These are phyloP conservation scores for Propsilocerus akamusi DNA, from an alignment of 1,140 invertebrate species.

Conservation along the genomic window DNA sequence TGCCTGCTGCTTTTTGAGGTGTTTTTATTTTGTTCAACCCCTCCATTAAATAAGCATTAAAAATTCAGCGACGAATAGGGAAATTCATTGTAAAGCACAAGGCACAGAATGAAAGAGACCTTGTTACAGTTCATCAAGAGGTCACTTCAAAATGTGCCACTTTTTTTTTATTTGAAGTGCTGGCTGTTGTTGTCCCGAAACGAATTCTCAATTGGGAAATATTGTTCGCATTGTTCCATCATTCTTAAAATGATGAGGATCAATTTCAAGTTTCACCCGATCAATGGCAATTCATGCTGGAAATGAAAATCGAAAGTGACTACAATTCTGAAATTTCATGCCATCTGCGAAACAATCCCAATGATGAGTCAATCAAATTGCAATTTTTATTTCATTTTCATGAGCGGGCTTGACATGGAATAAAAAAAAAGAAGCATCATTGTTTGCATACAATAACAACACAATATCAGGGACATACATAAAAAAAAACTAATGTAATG, in stretches of 20 bases:
- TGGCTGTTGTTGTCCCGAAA: too few species aligned
- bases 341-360: slow-evolving; percentile 1
- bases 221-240: too few species aligned
- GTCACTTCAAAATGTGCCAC: too few species aligned
- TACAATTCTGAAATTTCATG: not conserved
- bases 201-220: too few species aligned
- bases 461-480: not conserved
- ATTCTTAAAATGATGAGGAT: not conserved
- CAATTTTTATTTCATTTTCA: too few species aligned
- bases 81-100: not conserved
- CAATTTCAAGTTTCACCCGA: not conserved
- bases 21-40: not conserved
- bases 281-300: not conserved
- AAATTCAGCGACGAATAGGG: not conserved
- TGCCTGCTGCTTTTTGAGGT: not conserved
- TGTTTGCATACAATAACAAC: slow-evolving; percentile 3
- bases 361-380: slow-evolving; percentile 3
- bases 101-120: not conserved
- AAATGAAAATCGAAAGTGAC: too few species aligned
- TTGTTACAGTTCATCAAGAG: too few species aligned
- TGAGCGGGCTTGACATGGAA: not conserved
- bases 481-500: not conserved
- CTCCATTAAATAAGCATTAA: not conserved
- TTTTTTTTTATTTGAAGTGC: too few species aligned
- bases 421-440: not conserved